phyloP scores from a whole-genome alignment of 2,888 invertebrate genomes.

The Calameuta idolon region DNA sequence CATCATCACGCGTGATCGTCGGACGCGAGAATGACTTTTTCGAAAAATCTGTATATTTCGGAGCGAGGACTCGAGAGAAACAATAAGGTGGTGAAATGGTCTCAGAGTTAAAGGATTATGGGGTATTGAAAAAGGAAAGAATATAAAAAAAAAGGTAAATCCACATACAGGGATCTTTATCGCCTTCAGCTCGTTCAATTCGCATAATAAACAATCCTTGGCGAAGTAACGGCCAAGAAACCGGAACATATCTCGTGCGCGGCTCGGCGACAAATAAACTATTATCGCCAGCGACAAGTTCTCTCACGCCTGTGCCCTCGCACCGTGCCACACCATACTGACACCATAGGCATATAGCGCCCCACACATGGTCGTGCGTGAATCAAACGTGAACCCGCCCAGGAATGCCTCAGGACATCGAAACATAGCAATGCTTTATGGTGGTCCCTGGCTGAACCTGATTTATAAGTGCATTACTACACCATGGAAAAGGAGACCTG shows the following conservation, averaged over 20 bases:
- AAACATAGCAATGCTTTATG: conserved; percentile 68
- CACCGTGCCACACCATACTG: conserved; percentile 24
- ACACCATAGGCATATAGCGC: conserved; percentile 30
- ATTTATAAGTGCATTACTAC: conserved; percentile 67
- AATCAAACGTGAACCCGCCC: conserved; percentile 66
- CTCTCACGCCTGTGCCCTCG: conserved; percentile 56
- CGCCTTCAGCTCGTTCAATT: conserved; percentile 64
- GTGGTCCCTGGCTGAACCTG: conserved; percentile 67
- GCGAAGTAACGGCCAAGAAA: conserved; percentile 55
- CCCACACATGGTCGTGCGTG: conserved; percentile 61
- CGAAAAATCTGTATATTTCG: conserved; percentile 28
- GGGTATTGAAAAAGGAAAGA: conserved; percentile 34
- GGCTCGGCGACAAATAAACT: conserved; percentile 65
- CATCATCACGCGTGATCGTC: too few relatives aligned
- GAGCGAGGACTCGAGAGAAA: conserved; percentile 20
- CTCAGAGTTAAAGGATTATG: conserved; percentile 28
- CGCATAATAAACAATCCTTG: conserved; percentile 65
- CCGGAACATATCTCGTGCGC: conserved; percentile 62
- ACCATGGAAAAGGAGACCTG: conserved; percentile 45
- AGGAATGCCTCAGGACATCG: conserved; percentile 67
- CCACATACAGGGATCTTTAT: conserved; percentile 56
- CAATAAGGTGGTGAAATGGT: conserved; percentile 25
- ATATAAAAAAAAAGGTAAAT: too few relatives aligned
- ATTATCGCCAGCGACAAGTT: conserved; percentile 66
- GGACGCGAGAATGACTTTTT: too few relatives aligned